Percentiles rank a stretch among this genome's conserved stretches.
phyloP scores from a whole-genome alignment of 1,140 invertebrate genomes.

The Palaemon carinicauda region DNA sequence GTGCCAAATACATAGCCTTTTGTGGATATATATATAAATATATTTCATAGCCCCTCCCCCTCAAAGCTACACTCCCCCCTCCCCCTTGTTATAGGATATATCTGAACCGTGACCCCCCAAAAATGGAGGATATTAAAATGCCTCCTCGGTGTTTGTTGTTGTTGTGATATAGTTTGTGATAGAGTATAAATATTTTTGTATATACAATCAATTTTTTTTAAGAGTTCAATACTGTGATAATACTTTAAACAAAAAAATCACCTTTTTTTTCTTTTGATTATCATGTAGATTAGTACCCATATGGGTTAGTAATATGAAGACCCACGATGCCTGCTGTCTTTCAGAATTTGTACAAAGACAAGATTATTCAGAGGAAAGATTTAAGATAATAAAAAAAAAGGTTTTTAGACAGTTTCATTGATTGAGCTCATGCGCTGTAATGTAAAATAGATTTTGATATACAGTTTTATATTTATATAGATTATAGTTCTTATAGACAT shows the following conservation, averaged over 20 bases:
- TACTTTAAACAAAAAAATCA: background rate
- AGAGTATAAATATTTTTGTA: conserved; percentile 45
- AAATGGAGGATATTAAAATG: background rate
- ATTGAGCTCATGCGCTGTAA: no score
- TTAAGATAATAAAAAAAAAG: background rate
- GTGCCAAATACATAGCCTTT: conserved; percentile 28
- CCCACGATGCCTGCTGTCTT: conserved; percentile 4
- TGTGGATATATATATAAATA: background rate
- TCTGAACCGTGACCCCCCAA: background rate
- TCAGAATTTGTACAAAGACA: conserved; percentile 30
- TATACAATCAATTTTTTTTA: conserved; percentile 5
- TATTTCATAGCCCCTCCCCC: background rate
- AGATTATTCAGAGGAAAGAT: background rate
- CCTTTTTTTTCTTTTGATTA: background rate
- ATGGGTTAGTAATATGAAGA: background rate
- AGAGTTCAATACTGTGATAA: conserved; percentile 10
- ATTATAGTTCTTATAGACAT: no score
- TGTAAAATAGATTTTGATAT: no score
- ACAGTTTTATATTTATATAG: background rate
- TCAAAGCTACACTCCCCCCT: background rate
- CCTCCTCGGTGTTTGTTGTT: background rate
- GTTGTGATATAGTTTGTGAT: conserved; percentile 43
- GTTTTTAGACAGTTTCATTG: background rate
- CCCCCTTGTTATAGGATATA: background rate
- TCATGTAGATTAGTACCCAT: background rate